These are phyloP conservation scores for Eupithecia abbreviata DNA, from an alignment of 2,888 invertebrate genomes.

Conservation along the genomic window DNA sequence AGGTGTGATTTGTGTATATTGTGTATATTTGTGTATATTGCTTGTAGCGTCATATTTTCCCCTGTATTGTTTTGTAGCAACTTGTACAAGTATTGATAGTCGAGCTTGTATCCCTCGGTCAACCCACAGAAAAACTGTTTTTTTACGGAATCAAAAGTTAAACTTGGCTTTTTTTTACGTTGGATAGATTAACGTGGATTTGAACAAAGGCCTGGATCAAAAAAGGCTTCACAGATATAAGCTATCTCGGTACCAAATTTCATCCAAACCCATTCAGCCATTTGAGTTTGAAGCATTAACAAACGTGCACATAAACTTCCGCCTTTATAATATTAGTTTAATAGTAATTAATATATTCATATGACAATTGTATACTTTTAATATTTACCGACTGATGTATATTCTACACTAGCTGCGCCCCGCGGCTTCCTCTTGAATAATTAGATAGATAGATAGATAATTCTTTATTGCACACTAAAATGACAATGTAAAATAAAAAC, in stretches of 20 bases:
- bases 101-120: neutral
- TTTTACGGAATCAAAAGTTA: neutral
- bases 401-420: neutral
- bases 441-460: too few relatives aligned
- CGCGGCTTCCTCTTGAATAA: too few relatives aligned
- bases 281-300: neutral
- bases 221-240: neutral
- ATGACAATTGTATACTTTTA: neutral
- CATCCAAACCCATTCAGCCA: neutral
- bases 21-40: too few relatives aligned
- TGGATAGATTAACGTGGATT: too few relatives aligned
- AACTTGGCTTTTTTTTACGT: too few relatives aligned
- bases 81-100: neutral
- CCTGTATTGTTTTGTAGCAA: neutral
- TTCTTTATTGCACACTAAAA: too few relatives aligned
- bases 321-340: neutral
- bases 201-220: too few relatives aligned
- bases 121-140: too few relatives aligned
- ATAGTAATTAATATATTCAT: neutral
- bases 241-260: neutral
- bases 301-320: neutral
- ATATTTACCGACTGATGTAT: constrained; percentile 17
- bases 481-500: too few relatives aligned
- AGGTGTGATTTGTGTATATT: neutral
- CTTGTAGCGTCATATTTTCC: neutral